Percentiles rank a stretch among this genome's conserved stretches.
Conservation (phyloP, 1,140 invertebrate genomes). For the Brevipalpus yothersi region DNA sequence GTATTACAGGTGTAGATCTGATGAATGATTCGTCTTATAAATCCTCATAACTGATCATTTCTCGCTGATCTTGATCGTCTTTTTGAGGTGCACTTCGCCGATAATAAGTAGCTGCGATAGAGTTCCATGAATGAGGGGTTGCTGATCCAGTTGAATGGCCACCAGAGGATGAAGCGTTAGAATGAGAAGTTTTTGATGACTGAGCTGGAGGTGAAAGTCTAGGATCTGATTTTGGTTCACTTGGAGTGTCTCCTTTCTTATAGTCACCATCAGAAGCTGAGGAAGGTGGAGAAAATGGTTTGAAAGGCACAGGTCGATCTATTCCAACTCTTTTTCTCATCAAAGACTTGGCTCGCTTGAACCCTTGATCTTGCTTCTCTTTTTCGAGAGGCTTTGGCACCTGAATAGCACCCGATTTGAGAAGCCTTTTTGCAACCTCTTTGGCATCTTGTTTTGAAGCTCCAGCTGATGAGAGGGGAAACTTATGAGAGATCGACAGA, state of each 20-base stretch:
- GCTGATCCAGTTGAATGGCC: background rate
- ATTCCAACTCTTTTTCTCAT: slow-evolving; percentile 43
- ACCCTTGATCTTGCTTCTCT: slow-evolving; percentile 42
- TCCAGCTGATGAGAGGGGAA: background rate
- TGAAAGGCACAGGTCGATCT: slow-evolving; percentile 45
- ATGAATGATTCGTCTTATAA: too few relatives aligned
- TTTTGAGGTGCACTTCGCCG: background rate
- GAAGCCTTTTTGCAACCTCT: slow-evolving; percentile 75
- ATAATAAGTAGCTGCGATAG: background rate
- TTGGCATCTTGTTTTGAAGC: slow-evolving; percentile 48
- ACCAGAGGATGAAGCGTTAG: background rate
- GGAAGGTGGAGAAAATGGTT: slow-evolving; percentile 49
- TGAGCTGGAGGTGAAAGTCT: background rate
- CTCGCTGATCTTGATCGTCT: background rate
- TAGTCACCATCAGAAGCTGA: slow-evolving; percentile 27
- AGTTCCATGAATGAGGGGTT: background rate
- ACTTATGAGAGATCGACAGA: slow-evolving; percentile 9
- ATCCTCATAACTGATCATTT: background rate
- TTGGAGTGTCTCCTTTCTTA: background rate
- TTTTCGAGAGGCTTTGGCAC: slow-evolving; percentile 38
- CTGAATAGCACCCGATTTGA: slow-evolving; percentile 73
- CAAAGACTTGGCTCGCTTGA: slow-evolving; percentile 46
- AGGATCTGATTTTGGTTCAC: background rate
- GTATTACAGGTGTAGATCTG: too few relatives aligned
- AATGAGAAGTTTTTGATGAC: background rate